phyloP scores from a whole-genome alignment of 2,888 invertebrate species.

The Andricus curvator region DNA sequence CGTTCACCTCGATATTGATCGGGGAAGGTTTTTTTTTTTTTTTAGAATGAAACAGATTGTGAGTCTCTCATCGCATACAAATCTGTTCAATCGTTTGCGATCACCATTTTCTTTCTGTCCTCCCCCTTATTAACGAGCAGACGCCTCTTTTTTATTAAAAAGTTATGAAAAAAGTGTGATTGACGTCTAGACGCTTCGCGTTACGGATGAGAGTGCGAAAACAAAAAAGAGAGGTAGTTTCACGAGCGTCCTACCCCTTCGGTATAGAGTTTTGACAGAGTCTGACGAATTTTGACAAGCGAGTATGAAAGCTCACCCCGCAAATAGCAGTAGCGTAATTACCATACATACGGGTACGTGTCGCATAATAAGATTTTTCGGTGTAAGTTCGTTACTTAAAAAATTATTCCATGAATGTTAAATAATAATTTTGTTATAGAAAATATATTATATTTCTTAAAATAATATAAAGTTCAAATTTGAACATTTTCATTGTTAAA shows the following conservation, averaged over 20 bases:
- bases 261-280: constrained; percentile 65
- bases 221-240: constrained; percentile 54
- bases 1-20: constrained; percentile 10
- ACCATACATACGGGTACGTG: background rate
- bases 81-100: constrained; percentile 2
- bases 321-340: constrained; percentile 31
- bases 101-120: background rate
- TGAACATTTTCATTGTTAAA: too few relatives aligned
- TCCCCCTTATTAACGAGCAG: constrained; percentile 16
- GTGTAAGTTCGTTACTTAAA: background rate
- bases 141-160: constrained; percentile 4
- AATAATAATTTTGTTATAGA: background rate
- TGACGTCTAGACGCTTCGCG: constrained; percentile 43
- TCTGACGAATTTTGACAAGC: constrained; percentile 72
- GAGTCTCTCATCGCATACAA: background rate
- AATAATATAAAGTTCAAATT: background rate
- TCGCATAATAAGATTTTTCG: background rate
- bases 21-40: background rate
- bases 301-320: constrained; percentile 53
- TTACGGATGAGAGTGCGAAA: constrained; percentile 45
- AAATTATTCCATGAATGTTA: background rate
- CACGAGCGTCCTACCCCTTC: constrained; percentile 39
- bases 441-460: background rate
- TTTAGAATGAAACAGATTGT: constrained; percentile 11
- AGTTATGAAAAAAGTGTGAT: constrained; percentile 49